Evolutionary conservation across 2,113 vertebrate species (phyloP), one percentile per base, ranked within the genome.

Genomic region (Pongo pygmaeus): DNA sequence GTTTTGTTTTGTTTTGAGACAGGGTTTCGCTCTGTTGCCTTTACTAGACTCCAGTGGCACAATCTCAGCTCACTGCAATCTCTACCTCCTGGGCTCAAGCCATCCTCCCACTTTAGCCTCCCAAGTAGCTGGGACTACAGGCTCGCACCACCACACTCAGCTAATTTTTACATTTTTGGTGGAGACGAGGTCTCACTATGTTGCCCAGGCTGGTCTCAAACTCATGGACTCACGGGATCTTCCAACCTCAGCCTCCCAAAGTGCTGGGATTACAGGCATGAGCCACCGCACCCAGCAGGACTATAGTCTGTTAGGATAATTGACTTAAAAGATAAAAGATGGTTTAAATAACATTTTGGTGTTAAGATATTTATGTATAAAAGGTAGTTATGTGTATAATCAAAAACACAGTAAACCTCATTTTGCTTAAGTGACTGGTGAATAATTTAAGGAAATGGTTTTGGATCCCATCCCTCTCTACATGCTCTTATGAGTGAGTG

Each of bases 311-410:
- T 38, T 91, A n/a, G 93, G 48, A 90, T 90, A 61, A 92, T 59
- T 38, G 57, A 61, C 48, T 75, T 94, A 90, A 95, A 79, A 40
- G 40, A 46, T 52, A 78, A 67, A 96, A 96, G 16, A 50, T 84
- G 70, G 35, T 52, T 97, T 97, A 80, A 91, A 75, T 93, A 46
- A 78, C 12, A 40, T 79, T 75, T 94, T 93, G 55, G 8, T 69
- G 38, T 92, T 46, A 80, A 91, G 27, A 16, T 80, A 84, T 75
- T 79, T 90, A 38, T 59, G 10, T 80, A 10, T 59, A 85, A 92
- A 91, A 80, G 81, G 10, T 55, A 52, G 48, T 75, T 80, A 30
- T 64, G 32, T 69, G 6, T 88, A 48, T 96, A 67, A 81, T 84
- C 14, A 69, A 89, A 96, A 96, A 46, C 55, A 89, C 22, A 80